phyloP scores from a whole-genome alignment of 30 jellyfish, hydroid and myxozoan genomes.

The Nemopilema nomurai region DNA sequence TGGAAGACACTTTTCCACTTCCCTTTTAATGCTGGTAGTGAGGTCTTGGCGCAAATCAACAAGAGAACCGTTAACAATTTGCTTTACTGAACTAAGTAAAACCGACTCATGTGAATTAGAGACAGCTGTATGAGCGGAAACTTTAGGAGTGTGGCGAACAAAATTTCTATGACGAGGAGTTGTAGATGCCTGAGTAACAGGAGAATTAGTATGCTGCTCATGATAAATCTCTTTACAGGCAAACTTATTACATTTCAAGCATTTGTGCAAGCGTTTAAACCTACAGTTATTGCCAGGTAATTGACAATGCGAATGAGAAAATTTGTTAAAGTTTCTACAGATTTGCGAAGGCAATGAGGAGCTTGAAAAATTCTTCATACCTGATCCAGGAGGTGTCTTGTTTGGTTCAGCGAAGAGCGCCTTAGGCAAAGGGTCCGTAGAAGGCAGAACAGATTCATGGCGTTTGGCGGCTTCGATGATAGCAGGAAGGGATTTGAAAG shows the following conservation, averaged over 20 bases:
- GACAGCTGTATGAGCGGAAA: background rate
- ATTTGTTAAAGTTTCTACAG: background rate
- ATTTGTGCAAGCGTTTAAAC: background rate
- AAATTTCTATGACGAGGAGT: background rate
- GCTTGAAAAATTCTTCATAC: background rate
- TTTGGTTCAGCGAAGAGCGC: background rate
- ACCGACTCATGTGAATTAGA: background rate
- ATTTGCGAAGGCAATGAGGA: background rate
- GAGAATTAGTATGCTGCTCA: background rate
- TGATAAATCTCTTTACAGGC: constrained; percentile 6
- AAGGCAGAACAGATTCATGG: constrained; percentile 12
- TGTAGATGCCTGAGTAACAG: background rate
- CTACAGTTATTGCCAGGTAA: constrained; percentile 1
- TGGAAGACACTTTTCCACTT: constrained; percentile 56
- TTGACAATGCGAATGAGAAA: constrained; percentile 2
- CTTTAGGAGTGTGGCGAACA: background rate
- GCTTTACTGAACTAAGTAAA: constrained; percentile 11
- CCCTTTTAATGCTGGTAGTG: constrained; percentile 37
- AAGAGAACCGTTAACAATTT: constrained; percentile 9
- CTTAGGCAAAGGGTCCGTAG: constrained; percentile 1
- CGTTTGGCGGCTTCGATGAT: constrained; percentile 34
- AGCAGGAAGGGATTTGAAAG: constrained; percentile 10
- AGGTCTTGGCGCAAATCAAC: constrained; percentile 10
- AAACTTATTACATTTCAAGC: background rate
- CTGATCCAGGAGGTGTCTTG: background rate